These are phyloP conservation scores for Nothoprocta pentlandii DNA, from an alignment of 2,113 vertebrate genomes.

Conservation along the genomic window DNA sequence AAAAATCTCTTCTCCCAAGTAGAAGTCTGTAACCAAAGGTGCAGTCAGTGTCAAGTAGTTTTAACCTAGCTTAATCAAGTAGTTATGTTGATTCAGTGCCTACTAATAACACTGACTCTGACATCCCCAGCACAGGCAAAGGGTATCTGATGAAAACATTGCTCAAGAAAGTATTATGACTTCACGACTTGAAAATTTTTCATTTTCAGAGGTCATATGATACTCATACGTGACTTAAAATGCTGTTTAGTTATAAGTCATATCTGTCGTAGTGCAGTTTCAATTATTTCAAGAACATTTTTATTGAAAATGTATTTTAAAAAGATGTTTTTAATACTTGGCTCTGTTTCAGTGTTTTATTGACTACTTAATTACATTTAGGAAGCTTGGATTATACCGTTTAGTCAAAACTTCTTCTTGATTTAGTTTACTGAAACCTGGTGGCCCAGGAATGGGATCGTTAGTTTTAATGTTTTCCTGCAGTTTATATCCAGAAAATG, in stretches of 20 bases:
- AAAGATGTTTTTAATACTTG: background rate
- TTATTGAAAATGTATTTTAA: background rate
- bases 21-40: background rate
- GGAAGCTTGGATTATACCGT: background rate
- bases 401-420: conserved; percentile 10
- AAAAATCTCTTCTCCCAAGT: background rate
- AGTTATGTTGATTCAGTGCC: background rate
- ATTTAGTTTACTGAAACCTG: conserved; percentile 23
- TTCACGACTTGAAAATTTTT: background rate
- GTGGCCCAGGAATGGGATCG: conserved; percentile 13
- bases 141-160: background rate
- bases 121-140: background rate
- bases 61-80: background rate
- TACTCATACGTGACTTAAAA: background rate
- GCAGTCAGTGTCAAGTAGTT: conserved; percentile 13
- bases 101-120: background rate
- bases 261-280: background rate
- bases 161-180: background rate
- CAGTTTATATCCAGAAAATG: background rate
- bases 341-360: background rate
- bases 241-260: background rate
- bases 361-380: background rate
- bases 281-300: background rate
- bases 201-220: background rate
- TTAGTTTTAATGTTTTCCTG: background rate